These are phyloP conservation scores for Lepidurus packardi DNA, from an alignment of 1,140 invertebrate species.

Conservation along the genomic window DNA sequence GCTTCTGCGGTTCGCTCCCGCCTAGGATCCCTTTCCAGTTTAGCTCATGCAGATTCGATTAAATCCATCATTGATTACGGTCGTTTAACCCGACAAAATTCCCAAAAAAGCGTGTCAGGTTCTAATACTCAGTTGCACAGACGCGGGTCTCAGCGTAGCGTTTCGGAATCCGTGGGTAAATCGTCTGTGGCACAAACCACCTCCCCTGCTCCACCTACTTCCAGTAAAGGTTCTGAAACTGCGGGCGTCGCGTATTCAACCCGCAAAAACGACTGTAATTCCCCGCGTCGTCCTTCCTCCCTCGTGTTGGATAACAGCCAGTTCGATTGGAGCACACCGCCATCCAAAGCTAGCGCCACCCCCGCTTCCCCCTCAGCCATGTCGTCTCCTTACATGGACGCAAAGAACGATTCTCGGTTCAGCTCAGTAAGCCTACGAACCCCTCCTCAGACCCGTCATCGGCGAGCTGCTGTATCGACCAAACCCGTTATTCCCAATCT, in stretches of 20 bases:
- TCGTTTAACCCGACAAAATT: constrained; percentile 2
- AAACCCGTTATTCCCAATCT: background rate
- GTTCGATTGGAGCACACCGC: background rate
- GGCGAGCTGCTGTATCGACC: background rate
- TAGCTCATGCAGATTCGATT: constrained; percentile 33
- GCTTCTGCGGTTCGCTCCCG: constrained; percentile 30
- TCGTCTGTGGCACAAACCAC: background rate
- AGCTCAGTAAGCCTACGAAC: background rate
- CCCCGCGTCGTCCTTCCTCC: constrained; percentile 30
- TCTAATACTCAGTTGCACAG: constrained; percentile 2
- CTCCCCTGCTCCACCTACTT: background rate
- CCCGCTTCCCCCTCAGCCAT: background rate
- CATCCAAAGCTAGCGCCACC: background rate
- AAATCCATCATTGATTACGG: constrained; percentile 33
- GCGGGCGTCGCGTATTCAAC: background rate
- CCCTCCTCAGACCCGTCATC: background rate
- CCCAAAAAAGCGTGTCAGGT: constrained; percentile 27
- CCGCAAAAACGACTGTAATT: constrained; percentile 24
- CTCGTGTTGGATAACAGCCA: constrained; percentile 29
- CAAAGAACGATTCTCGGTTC: background rate
- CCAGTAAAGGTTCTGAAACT: background rate
- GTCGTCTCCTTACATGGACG: background rate
- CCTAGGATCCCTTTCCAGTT: constrained; percentile 30
- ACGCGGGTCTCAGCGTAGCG: background rate
- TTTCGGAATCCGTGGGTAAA: constrained; percentile 20